These are phyloP conservation scores for Magallana ariakensis DNA, from an alignment of 1,140 invertebrate species.

Conservation along the genomic window DNA sequence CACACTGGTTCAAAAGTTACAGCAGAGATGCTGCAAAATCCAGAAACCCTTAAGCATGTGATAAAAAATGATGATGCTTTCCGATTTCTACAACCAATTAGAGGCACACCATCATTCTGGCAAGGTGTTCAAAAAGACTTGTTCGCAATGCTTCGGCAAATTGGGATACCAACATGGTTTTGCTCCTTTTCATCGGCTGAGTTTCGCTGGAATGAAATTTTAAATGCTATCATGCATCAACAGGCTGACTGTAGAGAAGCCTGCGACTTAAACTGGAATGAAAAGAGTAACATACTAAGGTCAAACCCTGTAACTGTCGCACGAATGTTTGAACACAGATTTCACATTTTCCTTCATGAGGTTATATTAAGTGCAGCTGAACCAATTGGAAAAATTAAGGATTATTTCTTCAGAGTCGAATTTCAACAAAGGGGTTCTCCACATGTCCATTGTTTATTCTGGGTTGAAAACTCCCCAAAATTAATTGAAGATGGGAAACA, in stretches of 20 bases:
- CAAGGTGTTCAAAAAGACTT: conserved; percentile 45
- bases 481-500: conserved; percentile 53
- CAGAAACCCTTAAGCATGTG: not conserved
- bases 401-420: conserved; percentile 75
- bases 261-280: not conserved
- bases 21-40: conserved; percentile 27
- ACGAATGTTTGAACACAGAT: not conserved
- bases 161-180: conserved; percentile 53
- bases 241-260: not conserved
- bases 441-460: conserved; percentile 78
- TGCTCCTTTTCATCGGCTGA: conserved; percentile 41
- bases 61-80: conserved; percentile 8
- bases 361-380: conserved; percentile 23
- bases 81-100: conserved; percentile 45
- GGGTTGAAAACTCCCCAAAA: conserved; percentile 74
- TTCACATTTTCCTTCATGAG: conserved; percentile 18
- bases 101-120: conserved; percentile 49
- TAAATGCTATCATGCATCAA: not conserved
- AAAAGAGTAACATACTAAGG: not conserved
- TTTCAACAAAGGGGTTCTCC: conserved; percentile 80
- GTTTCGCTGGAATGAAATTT: not conserved
- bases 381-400: conserved; percentile 59
- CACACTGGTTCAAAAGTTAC: not conserved
- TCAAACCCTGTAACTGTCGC: not conserved
- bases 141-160: conserved; percentile 39